Conservation (phyloP, 1,140 invertebrate species). For the Drosophila biarmipes region DNA sequence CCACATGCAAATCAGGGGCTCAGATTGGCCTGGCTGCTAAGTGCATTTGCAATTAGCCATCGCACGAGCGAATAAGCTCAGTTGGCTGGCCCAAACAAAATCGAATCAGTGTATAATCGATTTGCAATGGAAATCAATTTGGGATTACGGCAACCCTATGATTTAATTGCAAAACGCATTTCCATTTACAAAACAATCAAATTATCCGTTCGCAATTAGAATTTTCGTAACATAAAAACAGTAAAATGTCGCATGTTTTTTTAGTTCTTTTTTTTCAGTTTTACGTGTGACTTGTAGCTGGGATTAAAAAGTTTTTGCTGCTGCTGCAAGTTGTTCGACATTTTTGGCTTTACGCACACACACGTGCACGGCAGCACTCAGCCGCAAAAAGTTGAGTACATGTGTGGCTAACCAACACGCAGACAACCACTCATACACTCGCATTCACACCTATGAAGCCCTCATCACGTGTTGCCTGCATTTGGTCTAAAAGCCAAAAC, state of each 20-base stretch:
- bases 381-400: conserved; percentile 41
- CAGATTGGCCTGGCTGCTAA: conserved; percentile 22
- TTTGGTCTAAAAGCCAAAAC: conserved; percentile 36
- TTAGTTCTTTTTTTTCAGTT: conserved; percentile 5
- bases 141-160: neutral
- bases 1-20: conserved; percentile 30
- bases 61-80: neutral
- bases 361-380: neutral
- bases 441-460: conserved; percentile 6
- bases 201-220: conserved; percentile 22
- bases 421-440: neutral
- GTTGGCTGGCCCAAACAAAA: conserved; percentile 8
- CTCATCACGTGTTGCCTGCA: conserved; percentile 17
- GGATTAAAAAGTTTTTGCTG: conserved; percentile 25
- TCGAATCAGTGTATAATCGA: conserved; percentile 23
- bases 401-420: conserved; percentile 28
- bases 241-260: neutral
- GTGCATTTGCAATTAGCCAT: conserved; percentile 52
- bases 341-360: conserved; percentile 19
- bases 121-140: conserved; percentile 10
- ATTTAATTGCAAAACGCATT: conserved; percentile 5
- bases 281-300: conserved; percentile 15
- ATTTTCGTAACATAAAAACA: conserved; percentile 3
- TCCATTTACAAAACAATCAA: conserved; percentile 30
- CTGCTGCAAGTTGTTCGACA: conserved; percentile 20